Base-by-base conservation (phyloP, 2,888 invertebrate species). In the Andrena marginata region DNA sequence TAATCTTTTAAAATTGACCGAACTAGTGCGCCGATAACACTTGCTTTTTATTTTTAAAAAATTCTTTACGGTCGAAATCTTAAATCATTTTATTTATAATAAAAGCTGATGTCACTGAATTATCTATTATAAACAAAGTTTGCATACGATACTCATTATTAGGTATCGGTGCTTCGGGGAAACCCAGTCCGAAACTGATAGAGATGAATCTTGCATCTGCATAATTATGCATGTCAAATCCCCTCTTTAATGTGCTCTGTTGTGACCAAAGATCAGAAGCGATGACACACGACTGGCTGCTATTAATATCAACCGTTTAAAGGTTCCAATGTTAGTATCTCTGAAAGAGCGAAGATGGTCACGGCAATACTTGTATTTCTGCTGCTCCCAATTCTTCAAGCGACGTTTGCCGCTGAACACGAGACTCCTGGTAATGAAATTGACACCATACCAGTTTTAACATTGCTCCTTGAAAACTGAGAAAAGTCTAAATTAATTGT, bases 391-490 rank as follows among this genome's bases (percentile, higher is more conserved):
- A n/a, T n/a, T 62, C 42, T 65, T 5, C 60, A 67, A n/a, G n/a
- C n/a, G 26, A 6, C 42, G 0, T 7, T 73, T 20, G 29, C 56
- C 10, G 35, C 51, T 3, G 35, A 16, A 6, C 64, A 48, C 10
- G 49, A 65, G 26, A 81, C 60, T 2, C 59, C 56, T 35, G 63
- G 81, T 80, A 69, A 60, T 42, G 31, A 73, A 73, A n/a, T 31
- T 42, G 3, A 7, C 4, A 35, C 8, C 8, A 10, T 62, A 5
- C 16, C 33, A 13, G 13, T 42, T 63, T 42, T 35, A 42, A 42
- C 23, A 23, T 48, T 63, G 20, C 8, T 20, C 6, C 16, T 16
- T 42, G 4, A 42, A 42, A 16, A 16, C 16, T 5, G 16, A 16
- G 4, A 16, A 16, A 42, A 42, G 42, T 51, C 7, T 8, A 51